phyloP scores from a whole-genome alignment of 2,888 invertebrate species.

The Acanthococcus lagerstroemiae region DNA sequence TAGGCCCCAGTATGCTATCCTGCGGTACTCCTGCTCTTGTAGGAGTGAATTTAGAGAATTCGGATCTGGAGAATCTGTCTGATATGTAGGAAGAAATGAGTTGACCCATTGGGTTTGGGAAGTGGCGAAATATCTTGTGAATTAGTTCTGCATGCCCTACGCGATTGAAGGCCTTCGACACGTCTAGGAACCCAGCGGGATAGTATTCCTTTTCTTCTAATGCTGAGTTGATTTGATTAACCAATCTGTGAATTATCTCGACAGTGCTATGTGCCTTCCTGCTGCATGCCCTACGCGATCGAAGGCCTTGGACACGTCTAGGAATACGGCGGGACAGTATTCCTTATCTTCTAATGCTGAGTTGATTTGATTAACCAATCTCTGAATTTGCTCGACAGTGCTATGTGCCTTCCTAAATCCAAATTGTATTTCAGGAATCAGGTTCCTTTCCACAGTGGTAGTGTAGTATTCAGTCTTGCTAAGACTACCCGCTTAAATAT shows the following conservation, averaged over 20 bases:
- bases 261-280: background rate
- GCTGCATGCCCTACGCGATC: background rate
- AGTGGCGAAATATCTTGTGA: background rate
- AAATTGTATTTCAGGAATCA: background rate
- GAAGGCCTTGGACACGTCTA: background rate
- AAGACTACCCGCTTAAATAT: background rate
- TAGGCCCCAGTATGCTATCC: too few species aligned
- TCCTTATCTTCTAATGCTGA: background rate
- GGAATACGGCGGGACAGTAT: background rate
- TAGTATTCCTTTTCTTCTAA: background rate
- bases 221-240: background rate
- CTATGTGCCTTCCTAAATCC: background rate
- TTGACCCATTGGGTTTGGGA: too few species aligned
- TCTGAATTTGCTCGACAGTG: too few species aligned
- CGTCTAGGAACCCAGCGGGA: background rate
- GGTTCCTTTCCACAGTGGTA: background rate
- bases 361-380: background rate
- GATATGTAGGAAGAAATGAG: too few species aligned
- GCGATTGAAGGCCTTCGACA: background rate
- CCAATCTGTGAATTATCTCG: too few species aligned
- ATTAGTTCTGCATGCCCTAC: background rate
- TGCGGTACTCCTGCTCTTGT: too few species aligned
- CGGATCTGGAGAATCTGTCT: too few species aligned
- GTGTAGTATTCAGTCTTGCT: background rate
- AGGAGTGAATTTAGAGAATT: too few species aligned